Base-by-base conservation (phyloP, 2,888 invertebrate genomes). In the Oxytorus armatus region DNA sequence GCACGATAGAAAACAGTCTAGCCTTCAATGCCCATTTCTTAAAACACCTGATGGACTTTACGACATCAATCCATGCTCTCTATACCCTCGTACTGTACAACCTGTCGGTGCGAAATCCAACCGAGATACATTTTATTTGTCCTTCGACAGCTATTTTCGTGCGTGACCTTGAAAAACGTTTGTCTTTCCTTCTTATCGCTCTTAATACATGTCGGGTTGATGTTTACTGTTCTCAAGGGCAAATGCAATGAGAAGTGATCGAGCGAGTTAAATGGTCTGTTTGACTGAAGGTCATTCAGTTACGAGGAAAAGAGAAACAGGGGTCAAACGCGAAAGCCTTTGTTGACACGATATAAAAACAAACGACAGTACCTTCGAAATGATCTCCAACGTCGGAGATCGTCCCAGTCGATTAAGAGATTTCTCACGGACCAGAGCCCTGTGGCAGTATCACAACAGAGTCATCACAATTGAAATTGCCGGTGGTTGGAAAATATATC, bases 41-140 rank as follows among this genome's bases (percentile, higher is more conserved):
- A 44, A 18, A 39, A 55, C 55, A 55, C 69, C 55, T 55, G 69
- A 69, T 55, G 39, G 16, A 69, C 39, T 49, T 51, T 70, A 2
- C 18, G 53, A 29, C 55, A 29, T 44, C 29, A n/a, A 44, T 69
- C 29, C 55, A 3, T 16, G n/a, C 18, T n/a, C n/a, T n/a, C n/a
- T 4, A 14, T 42, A 11, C 18, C 8, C 21, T 44, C 4, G 47
- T 36, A 47, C 47, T 42, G 39, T 72, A 51, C 51, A 72, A 72
- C 72, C 61, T 72, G 72, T 72, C 51, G 36, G 4, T 21, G 59
- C 14, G 0, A 72, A 68, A 68, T 49, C 3, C 36, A 51, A n/a
- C n/a, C 14, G 0, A 47, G 49, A 47, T 21, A 4, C 5, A 18
- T 21, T 44, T 49, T 63, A 5, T 7, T 8, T 5, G n/a, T 21